Percentiles rank a stretch among this genome's conserved stretches.
Conservation (phyloP, 2,113 vertebrate species). For the Serilophus lunatus region DNA sequence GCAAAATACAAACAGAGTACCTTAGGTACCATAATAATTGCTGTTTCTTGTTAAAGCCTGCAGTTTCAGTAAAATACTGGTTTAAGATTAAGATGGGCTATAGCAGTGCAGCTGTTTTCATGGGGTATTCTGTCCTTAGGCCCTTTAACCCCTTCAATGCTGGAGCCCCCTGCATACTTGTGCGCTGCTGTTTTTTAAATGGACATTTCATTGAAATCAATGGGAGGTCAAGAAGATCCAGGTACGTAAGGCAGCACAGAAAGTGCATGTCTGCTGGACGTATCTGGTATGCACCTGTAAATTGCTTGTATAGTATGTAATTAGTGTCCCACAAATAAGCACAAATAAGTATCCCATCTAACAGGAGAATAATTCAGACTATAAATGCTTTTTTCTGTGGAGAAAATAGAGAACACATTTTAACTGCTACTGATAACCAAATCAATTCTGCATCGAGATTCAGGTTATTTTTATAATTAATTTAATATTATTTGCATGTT, state of each 20-base stretch:
- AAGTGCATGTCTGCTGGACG: conserved; percentile 57
- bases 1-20: background rate
- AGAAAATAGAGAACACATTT: background rate
- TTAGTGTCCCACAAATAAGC: background rate
- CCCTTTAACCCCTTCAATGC: conserved; percentile 72
- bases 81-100: conserved; percentile 32
- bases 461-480: background rate
- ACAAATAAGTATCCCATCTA: background rate
- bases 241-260: conserved; percentile 69
- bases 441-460: background rate
- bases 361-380: background rate
- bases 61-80: background rate
- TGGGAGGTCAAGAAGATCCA: conserved; percentile 70
- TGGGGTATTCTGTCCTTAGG: conserved; percentile 69
- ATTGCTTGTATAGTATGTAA: background rate
- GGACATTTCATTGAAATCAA: conserved; percentile 72
- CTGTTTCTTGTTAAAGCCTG: conserved; percentile 31
- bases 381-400: background rate
- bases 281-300: conserved; percentile 57
- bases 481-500: conserved; percentile 22
- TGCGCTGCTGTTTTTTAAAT: conserved; percentile 73
- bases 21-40: background rate
- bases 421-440: background rate
- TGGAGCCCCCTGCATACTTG: conserved; percentile 70
- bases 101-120: conserved; percentile 67